Conservation (phyloP, 2,888 invertebrate species). For the Coenonympha arcania region DNA sequence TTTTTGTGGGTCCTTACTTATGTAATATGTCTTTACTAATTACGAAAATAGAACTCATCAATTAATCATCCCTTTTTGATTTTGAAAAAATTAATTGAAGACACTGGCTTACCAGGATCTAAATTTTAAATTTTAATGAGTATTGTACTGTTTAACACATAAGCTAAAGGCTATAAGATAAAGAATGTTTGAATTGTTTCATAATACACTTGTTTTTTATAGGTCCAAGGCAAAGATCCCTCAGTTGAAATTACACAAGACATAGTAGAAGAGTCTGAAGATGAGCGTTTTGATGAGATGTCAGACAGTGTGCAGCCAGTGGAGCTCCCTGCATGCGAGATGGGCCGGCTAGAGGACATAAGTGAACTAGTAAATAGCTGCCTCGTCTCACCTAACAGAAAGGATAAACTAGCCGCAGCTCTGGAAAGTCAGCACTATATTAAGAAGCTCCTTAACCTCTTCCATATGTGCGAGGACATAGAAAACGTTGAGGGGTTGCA, state of each 20-base stretch:
- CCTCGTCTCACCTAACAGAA: slow-evolving; percentile 88
- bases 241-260: slow-evolving; percentile 98
- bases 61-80: too few relatives aligned
- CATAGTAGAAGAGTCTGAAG: slow-evolving; percentile 95
- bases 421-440: slow-evolving; percentile 97
- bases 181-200: not conserved
- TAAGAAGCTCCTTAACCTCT: slow-evolving; percentile 93
- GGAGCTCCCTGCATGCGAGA: slow-evolving; percentile 95
- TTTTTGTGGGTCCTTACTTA: too few relatives aligned
- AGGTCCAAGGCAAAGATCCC: slow-evolving; percentile 99
- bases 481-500: slow-evolving; percentile 96
- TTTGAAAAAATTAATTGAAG: too few relatives aligned
- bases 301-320: slow-evolving; percentile 95
- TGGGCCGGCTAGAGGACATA: slow-evolving; percentile 94
- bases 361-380: slow-evolving; percentile 93
- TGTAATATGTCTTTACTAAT: too few relatives aligned
- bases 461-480: slow-evolving; percentile 97
- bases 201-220: slow-evolving; percentile 3
- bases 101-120: too few relatives aligned
- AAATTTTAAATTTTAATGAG: too few relatives aligned
- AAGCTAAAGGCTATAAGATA: too few relatives aligned
- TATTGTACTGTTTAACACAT: too few relatives aligned
- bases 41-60: too few relatives aligned
- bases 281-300: slow-evolving; percentile 97
- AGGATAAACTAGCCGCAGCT: slow-evolving; percentile 95